Evolutionary conservation across 2,888 invertebrate genomes (phyloP).

Genomic region (Drosophila pseudotalamancana): DNA sequence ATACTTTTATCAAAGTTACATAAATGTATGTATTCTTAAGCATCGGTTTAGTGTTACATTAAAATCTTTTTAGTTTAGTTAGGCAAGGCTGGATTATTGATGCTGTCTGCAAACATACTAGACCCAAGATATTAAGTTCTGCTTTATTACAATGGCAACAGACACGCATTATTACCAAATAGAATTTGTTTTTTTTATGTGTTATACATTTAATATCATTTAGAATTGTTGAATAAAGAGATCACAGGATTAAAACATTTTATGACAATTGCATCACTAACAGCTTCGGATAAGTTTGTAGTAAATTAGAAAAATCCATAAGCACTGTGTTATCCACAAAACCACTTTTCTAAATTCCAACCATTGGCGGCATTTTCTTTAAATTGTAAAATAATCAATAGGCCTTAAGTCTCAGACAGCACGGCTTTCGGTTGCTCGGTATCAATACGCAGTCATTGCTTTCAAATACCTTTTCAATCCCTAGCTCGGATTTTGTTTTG

Average conservation of each 20-base stretch:
- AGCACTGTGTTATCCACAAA: slow-evolving; percentile 59
- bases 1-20: no score
- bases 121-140: no score
- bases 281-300: slow-evolving; percentile 19
- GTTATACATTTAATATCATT: background rate
- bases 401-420: slow-evolving; percentile 21
- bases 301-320: slow-evolving; percentile 24
- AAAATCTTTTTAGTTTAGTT: background rate
- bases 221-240: no score
- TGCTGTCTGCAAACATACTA: no score
- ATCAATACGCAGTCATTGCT: slow-evolving; percentile 73
- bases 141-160: no score
- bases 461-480: slow-evolving; percentile 69
- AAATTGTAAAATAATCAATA: slow-evolving; percentile 62
- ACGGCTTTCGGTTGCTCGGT: slow-evolving; percentile 21
- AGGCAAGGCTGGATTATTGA: background rate
- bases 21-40: no score
- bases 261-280: slow-evolving; percentile 15
- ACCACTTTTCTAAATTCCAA: slow-evolving; percentile 26
- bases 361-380: slow-evolving; percentile 17
- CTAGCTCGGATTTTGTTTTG: slow-evolving; percentile 70
- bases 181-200: background rate
- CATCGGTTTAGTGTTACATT: no score
- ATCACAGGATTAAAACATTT: no score
- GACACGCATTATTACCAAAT: no score